A percentile compares a stretch with the other conserved stretches of the same genome.
Evolutionary conservation across 1,140 invertebrate genomes (phyloP).

Genomic region (Octopus sinensis): DNA sequence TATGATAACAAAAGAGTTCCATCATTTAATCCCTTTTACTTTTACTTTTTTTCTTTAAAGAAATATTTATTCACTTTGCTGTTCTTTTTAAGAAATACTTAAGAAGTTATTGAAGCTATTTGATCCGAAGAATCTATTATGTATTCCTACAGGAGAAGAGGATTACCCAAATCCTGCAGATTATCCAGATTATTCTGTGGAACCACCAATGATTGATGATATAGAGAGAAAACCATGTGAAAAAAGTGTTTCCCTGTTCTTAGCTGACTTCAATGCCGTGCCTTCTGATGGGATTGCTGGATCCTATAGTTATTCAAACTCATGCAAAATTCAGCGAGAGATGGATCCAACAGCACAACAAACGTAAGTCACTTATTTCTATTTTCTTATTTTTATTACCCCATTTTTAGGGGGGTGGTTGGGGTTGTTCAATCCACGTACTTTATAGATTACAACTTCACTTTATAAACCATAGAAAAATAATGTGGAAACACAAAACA

Average conservation of each 20-base stretch:
- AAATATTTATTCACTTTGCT: too few relatives aligned
- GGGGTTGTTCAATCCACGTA: too few relatives aligned
- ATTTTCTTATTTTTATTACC: not conserved
- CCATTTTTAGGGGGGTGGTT: too few relatives aligned
- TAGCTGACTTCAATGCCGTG: constrained; percentile 1
- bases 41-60: too few relatives aligned
- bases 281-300: constrained; percentile 6
- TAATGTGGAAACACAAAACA: too few relatives aligned
- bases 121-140: too few relatives aligned
- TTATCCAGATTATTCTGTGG: not conserved
- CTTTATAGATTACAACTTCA: too few relatives aligned
- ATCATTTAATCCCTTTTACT: too few relatives aligned
- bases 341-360: not conserved
- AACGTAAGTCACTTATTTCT: not conserved
- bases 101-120: too few relatives aligned
- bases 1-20: too few relatives aligned
- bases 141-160: not conserved
- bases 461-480: too few relatives aligned
- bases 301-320: not conserved
- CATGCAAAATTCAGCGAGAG: not conserved
- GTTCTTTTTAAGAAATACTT: too few relatives aligned
- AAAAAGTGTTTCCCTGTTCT: not conserved
- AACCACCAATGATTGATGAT: not conserved
- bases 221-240: constrained; percentile 7
- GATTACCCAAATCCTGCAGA: not conserved